phyloP scores from a whole-genome alignment of 2,888 invertebrate genomes.

The Nudaria mundana region DNA sequence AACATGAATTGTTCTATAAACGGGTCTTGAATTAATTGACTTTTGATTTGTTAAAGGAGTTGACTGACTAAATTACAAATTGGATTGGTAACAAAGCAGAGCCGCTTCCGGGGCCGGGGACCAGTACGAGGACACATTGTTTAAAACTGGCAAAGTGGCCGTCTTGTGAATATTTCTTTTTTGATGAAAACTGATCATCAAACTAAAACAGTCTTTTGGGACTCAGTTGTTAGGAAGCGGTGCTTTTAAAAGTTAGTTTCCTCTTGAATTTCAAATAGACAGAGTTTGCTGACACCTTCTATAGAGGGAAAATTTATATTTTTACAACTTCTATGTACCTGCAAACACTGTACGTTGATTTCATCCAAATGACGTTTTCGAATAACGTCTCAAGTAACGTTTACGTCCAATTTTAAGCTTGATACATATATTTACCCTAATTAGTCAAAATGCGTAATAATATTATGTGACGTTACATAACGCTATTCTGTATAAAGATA shows the following conservation, averaged over 20 bases:
- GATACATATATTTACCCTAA: neutral
- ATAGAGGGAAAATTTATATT: too few relatives aligned
- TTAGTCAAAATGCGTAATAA: neutral
- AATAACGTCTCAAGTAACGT: neutral
- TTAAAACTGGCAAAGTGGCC: too few relatives aligned
- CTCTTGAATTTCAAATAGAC: too few relatives aligned
- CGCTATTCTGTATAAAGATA: neutral
- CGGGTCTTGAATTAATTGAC: conserved; percentile 2
- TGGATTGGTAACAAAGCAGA: neutral
- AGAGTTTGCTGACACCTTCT: too few relatives aligned
- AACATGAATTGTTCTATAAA: conserved; percentile 16
- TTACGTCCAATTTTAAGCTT: neutral
- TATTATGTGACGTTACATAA: neutral
- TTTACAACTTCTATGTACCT: too few relatives aligned
- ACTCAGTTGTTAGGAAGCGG: too few relatives aligned
- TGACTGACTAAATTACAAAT: neutral
- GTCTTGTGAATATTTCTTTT: too few relatives aligned
- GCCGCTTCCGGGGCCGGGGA: neutral
- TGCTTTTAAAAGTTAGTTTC: too few relatives aligned
- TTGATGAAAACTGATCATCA: too few relatives aligned
- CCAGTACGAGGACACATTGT: too few relatives aligned
- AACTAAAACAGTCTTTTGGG: too few relatives aligned
- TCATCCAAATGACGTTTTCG: neutral
- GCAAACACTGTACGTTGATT: too few relatives aligned
- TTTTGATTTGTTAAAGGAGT: neutral